phyloP scores from a whole-genome alignment of 2,888 invertebrate genomes.

The Argyresthia albistria region DNA sequence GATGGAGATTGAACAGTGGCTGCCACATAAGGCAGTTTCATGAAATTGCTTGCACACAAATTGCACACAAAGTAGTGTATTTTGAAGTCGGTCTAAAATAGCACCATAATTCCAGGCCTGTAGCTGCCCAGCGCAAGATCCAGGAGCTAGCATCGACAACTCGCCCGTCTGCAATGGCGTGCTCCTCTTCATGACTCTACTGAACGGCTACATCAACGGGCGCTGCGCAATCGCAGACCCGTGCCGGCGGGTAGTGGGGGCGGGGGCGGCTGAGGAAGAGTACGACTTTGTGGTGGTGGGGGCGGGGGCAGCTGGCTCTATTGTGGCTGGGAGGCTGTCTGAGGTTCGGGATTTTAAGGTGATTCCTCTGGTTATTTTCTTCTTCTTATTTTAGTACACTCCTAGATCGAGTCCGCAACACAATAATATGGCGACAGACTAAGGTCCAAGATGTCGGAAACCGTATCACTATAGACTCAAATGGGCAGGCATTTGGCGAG shows the following conservation, averaged over 20 bases:
- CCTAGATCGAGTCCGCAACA: too few relatives aligned
- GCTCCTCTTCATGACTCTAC: constrained; percentile 72
- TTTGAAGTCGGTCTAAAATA: too few relatives aligned
- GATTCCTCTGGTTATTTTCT: constrained; percentile 2
- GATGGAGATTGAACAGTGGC: too few relatives aligned
- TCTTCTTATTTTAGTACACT: too few relatives aligned
- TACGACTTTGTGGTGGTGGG: constrained; percentile 79
- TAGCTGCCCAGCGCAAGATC: constrained; percentile 55
- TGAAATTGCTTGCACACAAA: too few relatives aligned
- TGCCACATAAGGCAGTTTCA: too few relatives aligned
- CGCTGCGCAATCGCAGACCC: constrained; percentile 62
- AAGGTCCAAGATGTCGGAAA: too few relatives aligned
- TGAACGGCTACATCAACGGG: constrained; percentile 70
- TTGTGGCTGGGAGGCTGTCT: constrained; percentile 73
- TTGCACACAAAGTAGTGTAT: too few relatives aligned
- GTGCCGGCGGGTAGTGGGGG: constrained; percentile 65
- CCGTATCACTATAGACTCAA: too few relatives aligned
- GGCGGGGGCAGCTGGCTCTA: constrained; percentile 75
- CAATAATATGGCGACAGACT: too few relatives aligned
- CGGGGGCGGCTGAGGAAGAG: constrained; percentile 29
- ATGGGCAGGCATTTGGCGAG: too few relatives aligned
- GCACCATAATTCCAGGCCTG: constrained; percentile 28
- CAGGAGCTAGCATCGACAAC: constrained; percentile 61
- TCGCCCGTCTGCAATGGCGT: constrained; percentile 66
- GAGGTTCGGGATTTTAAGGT: constrained; percentile 66